Base-by-base conservation (phyloP, 2,113 vertebrate species). In the Penelope pileata region DNA sequence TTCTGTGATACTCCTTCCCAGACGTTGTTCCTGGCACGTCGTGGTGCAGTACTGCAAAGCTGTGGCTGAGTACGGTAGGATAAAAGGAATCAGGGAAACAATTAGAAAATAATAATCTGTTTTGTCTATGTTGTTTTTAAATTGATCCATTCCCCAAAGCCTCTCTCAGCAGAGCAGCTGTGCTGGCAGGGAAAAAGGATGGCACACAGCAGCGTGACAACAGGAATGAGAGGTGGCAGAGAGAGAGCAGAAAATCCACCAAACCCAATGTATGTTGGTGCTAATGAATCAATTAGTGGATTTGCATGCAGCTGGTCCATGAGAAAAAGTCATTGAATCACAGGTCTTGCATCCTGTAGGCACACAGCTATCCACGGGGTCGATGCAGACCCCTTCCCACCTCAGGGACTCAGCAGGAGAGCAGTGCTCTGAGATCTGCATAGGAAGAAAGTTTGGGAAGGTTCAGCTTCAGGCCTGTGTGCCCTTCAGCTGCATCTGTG, bases 161-260 rank as follows among this genome's bases (percentile, higher is more conserved):
- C 72, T 29, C 0, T 7, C 48, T 93, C 43, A 48, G 53, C 68
- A 90, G 51, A 94, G 69, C 86, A 95, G 69, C 73, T 91, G 77
- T 82, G 83, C 64, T 94, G 89, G 83, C 89, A 86, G 69, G 19
- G 34, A 38, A 70, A 56, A 86, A 26, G 32, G 29, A 80, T 62
- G 70, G 84, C 56, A 72, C 70, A 60, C 80, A 84, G 73, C 32
- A 67, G 42, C 56, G 58, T 60, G 69, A 85, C 4, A 1, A 40
- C 51, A 56, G 81, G 47, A 92, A 10, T 2, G 10, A 82, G 69
- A 86, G 32, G 59, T 2, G 4, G 60, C 11, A 40, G 54, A 81
- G 45, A 38, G 22, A 90, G 38, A 82, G 48, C 14, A 54, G 43
- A 60, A 89, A 82, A 90, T 7, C n/a, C 51, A 60, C 70, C 69